A percentile compares a stretch with the other conserved stretches of the same genome.
Evolutionary conservation across 2,113 vertebrate genomes (phyloP).

Genomic region (Catharus fuscescens): DNA sequence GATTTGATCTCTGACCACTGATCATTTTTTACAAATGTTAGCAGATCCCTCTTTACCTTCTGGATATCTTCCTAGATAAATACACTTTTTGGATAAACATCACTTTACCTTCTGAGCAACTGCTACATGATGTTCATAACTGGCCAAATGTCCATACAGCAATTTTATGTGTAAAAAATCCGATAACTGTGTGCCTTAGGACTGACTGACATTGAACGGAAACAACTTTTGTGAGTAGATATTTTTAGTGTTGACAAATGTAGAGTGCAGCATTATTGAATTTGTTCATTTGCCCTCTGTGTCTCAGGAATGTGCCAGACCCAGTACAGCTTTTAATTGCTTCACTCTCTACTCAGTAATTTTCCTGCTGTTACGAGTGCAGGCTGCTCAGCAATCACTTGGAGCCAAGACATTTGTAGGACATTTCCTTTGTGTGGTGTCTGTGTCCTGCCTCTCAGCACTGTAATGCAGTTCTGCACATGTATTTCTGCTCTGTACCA

Average conservation of each 20-base stretch:
- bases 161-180: neutral
- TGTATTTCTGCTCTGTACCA: neutral
- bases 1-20: neutral
- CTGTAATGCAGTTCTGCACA: neutral
- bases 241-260: constrained; percentile 41
- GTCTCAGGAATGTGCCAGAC: constrained; percentile 44
- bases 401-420: constrained; percentile 2
- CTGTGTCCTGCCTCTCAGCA: neutral
- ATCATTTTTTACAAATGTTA: neutral
- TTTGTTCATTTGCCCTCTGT: constrained; percentile 42
- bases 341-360: constrained; percentile 52
- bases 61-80: neutral
- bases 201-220: neutral
- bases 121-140: neutral
- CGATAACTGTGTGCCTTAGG: neutral
- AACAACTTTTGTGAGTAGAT: neutral
- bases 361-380: constrained; percentile 23
- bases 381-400: constrained; percentile 40
- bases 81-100: neutral
- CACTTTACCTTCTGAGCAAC: neutral
- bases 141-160: neutral
- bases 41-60: neutral
- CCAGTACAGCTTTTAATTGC: constrained; percentile 51
- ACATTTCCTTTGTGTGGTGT: constrained; percentile 36
- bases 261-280: constrained; percentile 6